phyloP scores from a whole-genome alignment of 2,888 invertebrate genomes.

The Kuschelorhynchus macadamiae region DNA sequence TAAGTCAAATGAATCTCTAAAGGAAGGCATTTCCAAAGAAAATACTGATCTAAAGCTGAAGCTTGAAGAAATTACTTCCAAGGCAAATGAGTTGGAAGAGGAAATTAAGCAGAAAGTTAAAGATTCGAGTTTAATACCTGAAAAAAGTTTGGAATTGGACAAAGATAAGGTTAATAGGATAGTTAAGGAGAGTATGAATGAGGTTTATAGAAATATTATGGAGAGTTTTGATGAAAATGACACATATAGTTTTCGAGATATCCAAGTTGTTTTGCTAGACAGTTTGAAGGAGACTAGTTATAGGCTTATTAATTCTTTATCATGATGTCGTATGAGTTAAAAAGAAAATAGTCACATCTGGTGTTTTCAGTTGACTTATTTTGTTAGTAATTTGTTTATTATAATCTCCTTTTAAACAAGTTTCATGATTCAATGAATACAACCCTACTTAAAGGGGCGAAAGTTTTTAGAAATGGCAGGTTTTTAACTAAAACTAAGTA shows the following conservation, averaged over 20 bases:
- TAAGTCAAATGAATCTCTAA: conserved; percentile 44
- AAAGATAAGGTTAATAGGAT: conserved; percentile 46
- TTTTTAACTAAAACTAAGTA: too few species aligned
- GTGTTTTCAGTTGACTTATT: too few species aligned
- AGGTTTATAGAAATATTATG: conserved; percentile 61
- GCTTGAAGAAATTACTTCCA: conserved; percentile 17
- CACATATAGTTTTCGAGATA: conserved; percentile 41
- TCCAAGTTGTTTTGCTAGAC: conserved; percentile 50
- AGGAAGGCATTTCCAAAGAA: conserved; percentile 37
- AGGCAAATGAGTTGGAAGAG: conserved; percentile 21
- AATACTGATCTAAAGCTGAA: conserved; percentile 44
- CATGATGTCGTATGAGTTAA: too few species aligned
- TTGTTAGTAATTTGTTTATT: too few species aligned
- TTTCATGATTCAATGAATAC: too few species aligned
- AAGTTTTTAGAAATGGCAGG: too few species aligned
- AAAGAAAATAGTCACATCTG: too few species aligned
- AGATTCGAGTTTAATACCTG: too few species aligned
- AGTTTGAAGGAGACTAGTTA: conserved; percentile 53
- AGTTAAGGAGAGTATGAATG: conserved; percentile 62
- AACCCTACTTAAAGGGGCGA: too few species aligned
- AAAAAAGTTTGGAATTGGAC: neutral
- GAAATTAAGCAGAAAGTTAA: conserved; percentile 29
- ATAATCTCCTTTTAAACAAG: too few species aligned
- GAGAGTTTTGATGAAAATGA: conserved; percentile 52
- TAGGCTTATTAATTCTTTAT: conserved; percentile 31